Evolutionary conservation across 2,888 invertebrate genomes (phyloP).

Genomic region (Eupithecia dodoneata): DNA sequence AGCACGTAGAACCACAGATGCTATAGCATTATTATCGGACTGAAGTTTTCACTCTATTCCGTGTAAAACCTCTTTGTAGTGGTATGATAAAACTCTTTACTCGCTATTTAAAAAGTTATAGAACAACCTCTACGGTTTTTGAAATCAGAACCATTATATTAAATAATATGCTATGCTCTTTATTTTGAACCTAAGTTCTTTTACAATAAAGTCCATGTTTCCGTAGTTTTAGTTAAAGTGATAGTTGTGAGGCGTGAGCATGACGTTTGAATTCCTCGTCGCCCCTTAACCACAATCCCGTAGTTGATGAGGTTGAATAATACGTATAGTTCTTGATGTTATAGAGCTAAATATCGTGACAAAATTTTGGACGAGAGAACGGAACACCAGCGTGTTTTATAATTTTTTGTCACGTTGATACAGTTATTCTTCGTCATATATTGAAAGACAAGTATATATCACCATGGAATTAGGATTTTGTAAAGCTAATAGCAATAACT

Average conservation of each 20-base stretch:
- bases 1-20: constrained; percentile 58
- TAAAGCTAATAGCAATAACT: too few relatives aligned
- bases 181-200: not conserved
- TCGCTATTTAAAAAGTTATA: not conserved
- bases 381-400: not conserved
- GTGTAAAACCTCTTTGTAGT: not conserved
- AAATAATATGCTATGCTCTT: not conserved
- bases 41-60: constrained; percentile 11
- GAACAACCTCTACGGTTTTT: not conserved
- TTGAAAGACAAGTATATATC: too few relatives aligned
- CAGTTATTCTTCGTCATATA: too few relatives aligned
- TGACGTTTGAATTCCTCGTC: constrained; percentile 52
- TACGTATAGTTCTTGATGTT: not conserved
- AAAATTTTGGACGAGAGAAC: not conserved
- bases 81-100: not conserved
- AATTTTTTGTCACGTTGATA: not conserved
- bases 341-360: not conserved
- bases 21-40: not conserved
- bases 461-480: too few relatives aligned
- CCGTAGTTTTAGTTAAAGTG: constrained; percentile 13
- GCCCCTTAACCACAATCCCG: constrained; percentile 49
- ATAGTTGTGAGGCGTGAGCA: constrained; percentile 27
- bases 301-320: constrained; percentile 35
- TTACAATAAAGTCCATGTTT: constrained; percentile 9
- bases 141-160: not conserved